Evolutionary conservation across 2,797 vertebrate genomes (phyloP).

Genomic region (Tympanoctomys barrerae): DNA sequence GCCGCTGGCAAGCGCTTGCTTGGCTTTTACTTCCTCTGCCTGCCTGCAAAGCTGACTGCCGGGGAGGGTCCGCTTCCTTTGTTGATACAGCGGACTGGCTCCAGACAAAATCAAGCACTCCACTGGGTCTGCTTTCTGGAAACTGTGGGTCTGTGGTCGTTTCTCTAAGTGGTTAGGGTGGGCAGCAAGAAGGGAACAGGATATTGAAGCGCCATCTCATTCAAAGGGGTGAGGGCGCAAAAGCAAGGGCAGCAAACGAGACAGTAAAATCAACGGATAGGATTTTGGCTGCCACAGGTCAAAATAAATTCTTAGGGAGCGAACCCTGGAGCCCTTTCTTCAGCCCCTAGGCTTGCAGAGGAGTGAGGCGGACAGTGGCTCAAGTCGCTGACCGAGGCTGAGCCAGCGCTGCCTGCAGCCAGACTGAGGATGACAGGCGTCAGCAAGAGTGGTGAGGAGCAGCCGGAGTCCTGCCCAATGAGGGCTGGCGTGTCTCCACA

Average conservation of each 20-base stretch:
- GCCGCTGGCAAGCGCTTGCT: neutral
- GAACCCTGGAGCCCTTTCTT: neutral
- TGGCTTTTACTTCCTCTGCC: neutral
- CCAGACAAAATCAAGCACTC: constrained; percentile 18
- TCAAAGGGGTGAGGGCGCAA: neutral
- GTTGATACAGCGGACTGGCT: neutral
- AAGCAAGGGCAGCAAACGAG: neutral
- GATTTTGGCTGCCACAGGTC: neutral
- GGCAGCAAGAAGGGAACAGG: neutral
- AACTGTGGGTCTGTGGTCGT: neutral
- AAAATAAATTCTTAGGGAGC: neutral
- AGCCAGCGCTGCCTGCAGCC: neutral
- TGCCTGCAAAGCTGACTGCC: neutral
- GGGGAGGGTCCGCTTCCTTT: constrained; percentile 48
- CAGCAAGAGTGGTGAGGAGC: neutral
- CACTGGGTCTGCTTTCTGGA: constrained; percentile 21
- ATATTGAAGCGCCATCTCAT: neutral
- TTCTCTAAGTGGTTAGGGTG: neutral
- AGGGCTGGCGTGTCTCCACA: neutral
- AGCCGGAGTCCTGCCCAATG: neutral
- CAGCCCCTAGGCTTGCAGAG: neutral
- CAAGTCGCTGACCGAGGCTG: too few species aligned
- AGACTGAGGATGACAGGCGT: neutral
- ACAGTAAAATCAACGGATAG: neutral
- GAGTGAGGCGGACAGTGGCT: neutral